Conservation (phyloP, 2,113 vertebrate genomes). For the Genyomyrus donnyi region DNA sequence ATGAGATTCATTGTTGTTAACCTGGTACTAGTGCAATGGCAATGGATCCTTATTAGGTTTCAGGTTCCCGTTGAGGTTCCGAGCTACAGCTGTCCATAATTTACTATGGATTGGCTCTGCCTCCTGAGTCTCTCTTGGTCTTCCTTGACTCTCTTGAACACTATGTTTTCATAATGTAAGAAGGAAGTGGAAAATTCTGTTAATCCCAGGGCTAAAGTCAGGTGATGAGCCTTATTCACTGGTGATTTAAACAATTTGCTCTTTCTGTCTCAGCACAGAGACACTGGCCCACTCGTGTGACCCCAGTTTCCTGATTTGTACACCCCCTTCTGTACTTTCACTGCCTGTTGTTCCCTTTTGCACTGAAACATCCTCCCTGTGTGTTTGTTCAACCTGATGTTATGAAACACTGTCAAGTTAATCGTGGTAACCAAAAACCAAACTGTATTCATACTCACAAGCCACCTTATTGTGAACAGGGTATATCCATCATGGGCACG, state of each 20-base stretch:
- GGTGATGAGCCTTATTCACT: background rate
- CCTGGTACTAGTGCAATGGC: background rate
- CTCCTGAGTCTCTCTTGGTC: background rate
- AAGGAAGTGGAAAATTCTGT: background rate
- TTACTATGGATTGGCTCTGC: background rate
- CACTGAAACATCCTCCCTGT: background rate
- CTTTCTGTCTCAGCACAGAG: background rate
- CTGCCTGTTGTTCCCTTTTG: background rate
- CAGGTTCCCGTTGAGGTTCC: background rate
- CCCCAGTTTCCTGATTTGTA: background rate
- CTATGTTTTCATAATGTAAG: background rate
- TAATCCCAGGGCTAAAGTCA: background rate
- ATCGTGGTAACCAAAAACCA: background rate
- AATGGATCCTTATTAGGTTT: background rate
- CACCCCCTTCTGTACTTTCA: background rate
- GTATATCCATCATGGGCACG: background rate
- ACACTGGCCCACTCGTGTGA: background rate
- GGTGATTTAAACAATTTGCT: background rate
- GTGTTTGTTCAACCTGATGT: background rate
- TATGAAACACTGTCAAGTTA: background rate
- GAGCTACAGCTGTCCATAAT: background rate
- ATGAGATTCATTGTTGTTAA: background rate
- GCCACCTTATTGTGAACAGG: background rate
- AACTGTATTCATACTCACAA: background rate
- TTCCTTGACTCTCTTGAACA: background rate